Evolutionary conservation across 2,888 invertebrate genomes (phyloP), one percentile per base, ranked within the genome.

Genomic region (Cerastis rubricosa): DNA sequence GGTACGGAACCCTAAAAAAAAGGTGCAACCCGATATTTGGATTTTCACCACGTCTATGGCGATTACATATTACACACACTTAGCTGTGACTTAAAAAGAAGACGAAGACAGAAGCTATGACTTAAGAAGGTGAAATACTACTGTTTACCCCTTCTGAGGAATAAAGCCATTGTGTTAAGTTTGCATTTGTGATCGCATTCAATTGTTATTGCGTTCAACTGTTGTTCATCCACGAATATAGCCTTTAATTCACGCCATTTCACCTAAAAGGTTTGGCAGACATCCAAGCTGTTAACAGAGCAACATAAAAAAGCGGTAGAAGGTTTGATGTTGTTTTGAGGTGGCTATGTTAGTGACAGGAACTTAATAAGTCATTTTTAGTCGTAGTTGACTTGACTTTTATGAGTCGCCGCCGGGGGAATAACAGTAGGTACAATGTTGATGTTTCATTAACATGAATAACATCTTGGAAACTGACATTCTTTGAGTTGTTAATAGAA

Each of bases 251-350:
- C 54, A 65, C 59, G 47, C 71, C 45, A 69, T 85, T 84, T 8
- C 7, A 54, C 63, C 40, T 75, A 35, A 79, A 80, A 85, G 66
- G 57, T 61, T 84, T 82, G 82, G 82, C 74, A 65, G 84, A 43
- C 2, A 6, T 68, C 80, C 81, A 82, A 82, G 47, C 35, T 68
- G 80, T 84, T 65, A 83, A 67, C 84, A 64, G 17, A 47, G 40
- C 47, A 40, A 45, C 40, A 61, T 74, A 64, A 71, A 71, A 72
- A 65, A 6, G 8, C 14, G 19, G 59, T 66, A 29, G 22, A 54
- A 43, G 51, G 61, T 54, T 61, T 43, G 47, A 29, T 74, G 29
- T 47, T 35, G 19, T 51, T 76, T 78, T 29, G 5, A 49, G 29
- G 43, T 35, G 71, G n/a, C 35, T 29, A 29, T 43, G 51, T 65